phyloP scores from a whole-genome alignment of 2,888 invertebrate genomes.

The Halictus quadricinctus region DNA sequence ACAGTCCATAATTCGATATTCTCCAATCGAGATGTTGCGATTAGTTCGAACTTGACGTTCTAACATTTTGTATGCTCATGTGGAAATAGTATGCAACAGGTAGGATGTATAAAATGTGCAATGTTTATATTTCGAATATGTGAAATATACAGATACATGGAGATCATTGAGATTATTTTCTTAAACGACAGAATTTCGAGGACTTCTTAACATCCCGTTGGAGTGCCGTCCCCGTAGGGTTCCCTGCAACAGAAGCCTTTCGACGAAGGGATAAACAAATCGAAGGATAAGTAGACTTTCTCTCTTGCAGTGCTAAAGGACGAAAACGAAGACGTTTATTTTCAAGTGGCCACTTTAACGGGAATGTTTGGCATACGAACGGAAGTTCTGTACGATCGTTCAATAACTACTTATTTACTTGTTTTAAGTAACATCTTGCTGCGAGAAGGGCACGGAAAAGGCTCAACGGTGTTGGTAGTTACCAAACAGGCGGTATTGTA shows the following conservation, averaged over 20 bases:
- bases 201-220: conserved; percentile 21
- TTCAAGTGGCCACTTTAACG: conserved; percentile 52
- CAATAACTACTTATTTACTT: conserved; percentile 23
- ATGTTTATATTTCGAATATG: too few species aligned
- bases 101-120: too few species aligned
- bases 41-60: too few species aligned
- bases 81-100: too few species aligned
- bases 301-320: conserved; percentile 51
- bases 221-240: conserved; percentile 25
- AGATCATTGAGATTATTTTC: conserved; percentile 19
- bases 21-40: too few species aligned
- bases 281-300: conserved; percentile 41
- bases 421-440: not conserved
- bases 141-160: not conserved
- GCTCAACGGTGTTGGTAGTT: not conserved
- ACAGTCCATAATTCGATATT: too few species aligned
- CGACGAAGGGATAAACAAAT: conserved; percentile 54
- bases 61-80: too few species aligned
- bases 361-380: conserved; percentile 52
- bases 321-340: conserved; percentile 31
- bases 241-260: conserved; percentile 45
- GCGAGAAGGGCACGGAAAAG: not conserved
- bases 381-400: conserved; percentile 56
- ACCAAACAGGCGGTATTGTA: too few species aligned
- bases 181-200: conserved; percentile 16